phyloP scores from a whole-genome alignment of 2,797 vertebrate species.

The Argya squamiceps region DNA sequence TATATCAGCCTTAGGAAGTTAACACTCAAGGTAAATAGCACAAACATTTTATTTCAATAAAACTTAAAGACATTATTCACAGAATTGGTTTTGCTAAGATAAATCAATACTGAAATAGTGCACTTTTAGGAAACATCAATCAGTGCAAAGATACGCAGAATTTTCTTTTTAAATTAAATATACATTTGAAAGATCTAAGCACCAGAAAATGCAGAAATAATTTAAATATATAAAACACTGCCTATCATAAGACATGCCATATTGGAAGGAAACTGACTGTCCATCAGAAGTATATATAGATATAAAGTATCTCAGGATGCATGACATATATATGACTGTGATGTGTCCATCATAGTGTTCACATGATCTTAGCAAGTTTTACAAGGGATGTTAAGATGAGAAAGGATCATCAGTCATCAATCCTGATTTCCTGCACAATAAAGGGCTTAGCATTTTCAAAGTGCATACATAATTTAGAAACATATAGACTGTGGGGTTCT shows the following conservation, averaged over 20 bases:
- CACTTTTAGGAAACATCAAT: not conserved
- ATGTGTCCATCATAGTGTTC: constrained; percentile 38
- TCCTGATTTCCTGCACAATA: constrained; percentile 60
- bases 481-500: constrained; percentile 58
- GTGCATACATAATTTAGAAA: constrained; percentile 61
- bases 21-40: not conserved
- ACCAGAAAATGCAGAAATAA: not conserved
- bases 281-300: constrained; percentile 22
- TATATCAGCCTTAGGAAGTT: not conserved
- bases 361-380: constrained; percentile 26
- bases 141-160: not conserved
- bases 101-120: not conserved
- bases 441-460: constrained; percentile 61
- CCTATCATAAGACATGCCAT: not conserved
- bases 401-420: constrained; percentile 55
- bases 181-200: not conserved
- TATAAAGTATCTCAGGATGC: not conserved
- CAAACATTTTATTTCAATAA: not conserved
- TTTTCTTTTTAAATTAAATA: not conserved
- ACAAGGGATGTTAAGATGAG: constrained; percentile 39
- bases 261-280: not conserved
- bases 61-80: not conserved
- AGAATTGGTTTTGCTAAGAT: not conserved
- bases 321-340: constrained; percentile 36
- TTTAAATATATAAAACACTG: constrained; percentile 35